Conservation (phyloP, 2,113 vertebrate genomes). For the Protobothrops mucrosquamatus region DNA sequence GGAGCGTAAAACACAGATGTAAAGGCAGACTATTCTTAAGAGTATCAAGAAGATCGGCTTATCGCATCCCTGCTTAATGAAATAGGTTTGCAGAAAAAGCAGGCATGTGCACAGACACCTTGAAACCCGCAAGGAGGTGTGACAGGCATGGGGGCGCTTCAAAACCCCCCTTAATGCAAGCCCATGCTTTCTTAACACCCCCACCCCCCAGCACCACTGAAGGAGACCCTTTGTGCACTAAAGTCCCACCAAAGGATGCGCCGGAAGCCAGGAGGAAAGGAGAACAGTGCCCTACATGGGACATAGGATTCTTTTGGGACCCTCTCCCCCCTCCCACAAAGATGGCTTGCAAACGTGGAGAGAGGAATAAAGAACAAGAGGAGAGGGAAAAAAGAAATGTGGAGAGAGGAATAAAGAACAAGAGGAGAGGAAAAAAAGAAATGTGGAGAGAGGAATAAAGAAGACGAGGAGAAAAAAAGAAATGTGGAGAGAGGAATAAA, state of each 20-base stretch:
- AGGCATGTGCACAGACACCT: background rate
- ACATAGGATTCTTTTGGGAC: background rate
- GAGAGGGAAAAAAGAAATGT: background rate
- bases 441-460: background rate
- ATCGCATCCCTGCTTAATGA: background rate
- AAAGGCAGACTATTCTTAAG: background rate
- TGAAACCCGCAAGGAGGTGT: background rate
- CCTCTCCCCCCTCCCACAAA: background rate
- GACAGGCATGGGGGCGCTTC: background rate
- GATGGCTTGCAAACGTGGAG: background rate
- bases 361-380: background rate
- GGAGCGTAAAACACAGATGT: background rate
- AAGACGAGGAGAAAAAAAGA: background rate
- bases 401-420: too few species aligned
- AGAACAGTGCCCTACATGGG: background rate
- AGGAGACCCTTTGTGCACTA: background rate
- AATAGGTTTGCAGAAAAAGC: background rate
- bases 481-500: too few species aligned
- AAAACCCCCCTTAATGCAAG: background rate
- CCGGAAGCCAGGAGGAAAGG: background rate
- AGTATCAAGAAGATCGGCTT: background rate
- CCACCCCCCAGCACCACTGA: background rate
- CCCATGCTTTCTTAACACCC: background rate
- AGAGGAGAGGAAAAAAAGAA: too few species aligned
- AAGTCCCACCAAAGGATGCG: background rate